These are phyloP conservation scores for Torymus texanus DNA, from an alignment of 2,888 invertebrate species.

Conservation along the genomic window DNA sequence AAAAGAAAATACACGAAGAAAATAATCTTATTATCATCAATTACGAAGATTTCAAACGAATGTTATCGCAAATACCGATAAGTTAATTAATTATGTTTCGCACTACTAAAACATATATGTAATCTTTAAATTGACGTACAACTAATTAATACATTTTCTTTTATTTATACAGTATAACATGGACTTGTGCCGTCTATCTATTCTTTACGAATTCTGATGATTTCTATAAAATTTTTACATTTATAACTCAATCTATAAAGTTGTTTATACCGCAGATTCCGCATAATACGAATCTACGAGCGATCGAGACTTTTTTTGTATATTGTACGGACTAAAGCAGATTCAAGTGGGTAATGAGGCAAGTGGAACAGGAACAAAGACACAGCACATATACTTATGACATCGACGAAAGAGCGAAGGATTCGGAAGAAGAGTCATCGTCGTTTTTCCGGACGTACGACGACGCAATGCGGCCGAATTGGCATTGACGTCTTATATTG, in stretches of 20 bases:
- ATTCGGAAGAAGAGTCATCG: constrained; percentile 47
- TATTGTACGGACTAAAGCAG: constrained; percentile 6
- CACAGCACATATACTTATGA: constrained; percentile 41
- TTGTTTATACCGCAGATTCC: no score
- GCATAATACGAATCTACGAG: neutral
- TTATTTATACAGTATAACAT: no score
- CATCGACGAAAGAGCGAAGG: constrained; percentile 35
- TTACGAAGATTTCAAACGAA: no score
- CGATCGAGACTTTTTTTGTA: constrained; percentile 12
- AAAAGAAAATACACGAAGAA: no score
- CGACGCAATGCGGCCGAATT: constrained; percentile 37
- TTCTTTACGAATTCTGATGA: no score
- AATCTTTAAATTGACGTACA: no score
- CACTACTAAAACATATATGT: no score
- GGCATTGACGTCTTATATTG: constrained; percentile 36
- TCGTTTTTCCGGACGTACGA: constrained; percentile 41
- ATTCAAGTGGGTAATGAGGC: constrained; percentile 42
- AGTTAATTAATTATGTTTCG: neutral
- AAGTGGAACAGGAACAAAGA: constrained; percentile 67
- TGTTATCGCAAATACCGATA: neutral
- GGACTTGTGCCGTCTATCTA: no score
- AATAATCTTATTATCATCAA: no score
- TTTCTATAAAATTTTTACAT: no score
- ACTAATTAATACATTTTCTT: no score
- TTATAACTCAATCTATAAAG: no score